Base-by-base conservation (phyloP, 2,113 vertebrate species). In the Clupea harengus region DNA sequence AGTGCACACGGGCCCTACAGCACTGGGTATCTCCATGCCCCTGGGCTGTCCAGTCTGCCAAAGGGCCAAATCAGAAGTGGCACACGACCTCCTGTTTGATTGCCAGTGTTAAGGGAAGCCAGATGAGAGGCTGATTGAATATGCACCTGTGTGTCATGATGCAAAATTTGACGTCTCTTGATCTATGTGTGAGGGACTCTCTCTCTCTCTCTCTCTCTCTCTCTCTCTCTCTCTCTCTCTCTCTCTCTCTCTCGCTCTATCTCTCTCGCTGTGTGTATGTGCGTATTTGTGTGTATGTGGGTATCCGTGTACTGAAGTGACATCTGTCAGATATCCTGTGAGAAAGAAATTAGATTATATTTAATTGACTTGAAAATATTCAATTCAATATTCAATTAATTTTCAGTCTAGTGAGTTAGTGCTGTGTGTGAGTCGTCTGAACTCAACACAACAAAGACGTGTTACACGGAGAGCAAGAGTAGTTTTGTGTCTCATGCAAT, bases 291-390 rank as follows among this genome's bases (percentile, higher is more conserved):
- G 87, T 90, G 47, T 32, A 46, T 47, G 46, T 81, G 75, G 52
- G 15, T 85, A 45, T 87, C 28, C 45, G 64, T 81, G 81, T 82
- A 83, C 78, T 82, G 80, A 88, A 32, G 22, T 20, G n/a, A 11
- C 8, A 28, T 32, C 8, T 28, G 25, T 72, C 64, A 72, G 60
- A 6, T 6, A 25, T 64, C 60, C n/a, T 25, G 64, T 10, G 50
- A 82, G 85, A 80, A 86, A 84, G 17, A 86, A 39, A 88, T 88
- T 82, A 82, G 45, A 86, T 80, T 80, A 86, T 8, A 20, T 75
- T 60, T 84, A 72, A 84, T 82, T 86, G 82, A 86, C 85, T 46
- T 44, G 22, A 45, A 45, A 72, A 84, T 46, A 64, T 45, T 25
- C 72, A 75, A 39, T 57, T 46, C 47, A 6, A 49, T 11, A 49